Percentiles rank a stretch among this genome's conserved stretches.
Evolutionary conservation across 1,140 invertebrate species (phyloP).

Genomic region (Tetramorium alpestre): DNA sequence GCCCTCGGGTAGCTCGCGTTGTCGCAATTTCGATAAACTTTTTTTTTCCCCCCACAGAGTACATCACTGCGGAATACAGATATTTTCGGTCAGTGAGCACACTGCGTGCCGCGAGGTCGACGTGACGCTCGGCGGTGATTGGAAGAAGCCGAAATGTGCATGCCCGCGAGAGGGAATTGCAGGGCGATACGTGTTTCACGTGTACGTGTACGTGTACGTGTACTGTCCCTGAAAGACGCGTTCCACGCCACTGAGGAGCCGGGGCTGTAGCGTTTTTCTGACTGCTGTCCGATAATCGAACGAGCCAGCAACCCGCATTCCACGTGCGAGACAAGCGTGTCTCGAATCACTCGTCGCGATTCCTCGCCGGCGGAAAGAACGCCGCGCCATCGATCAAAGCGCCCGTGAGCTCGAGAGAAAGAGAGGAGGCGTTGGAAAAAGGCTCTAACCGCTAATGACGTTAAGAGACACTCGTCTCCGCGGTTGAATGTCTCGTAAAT

Average conservation of each 20-base stretch:
- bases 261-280: slow-evolving; percentile 59
- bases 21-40: neutral
- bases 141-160: neutral
- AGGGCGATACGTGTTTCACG: neutral
- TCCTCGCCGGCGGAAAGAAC: slow-evolving; percentile 55
- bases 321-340: slow-evolving; percentile 67
- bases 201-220: neutral
- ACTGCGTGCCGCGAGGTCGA: neutral
- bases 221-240: slow-evolving; percentile 48
- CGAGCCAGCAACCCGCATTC: slow-evolving; percentile 69
- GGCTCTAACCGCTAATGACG: slow-evolving; percentile 66
- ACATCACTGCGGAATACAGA: neutral
- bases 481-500: slow-evolving; percentile 66
- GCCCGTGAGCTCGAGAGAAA: neutral
- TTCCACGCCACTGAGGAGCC: slow-evolving; percentile 48
- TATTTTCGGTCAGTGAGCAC: neutral
- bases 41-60: neutral
- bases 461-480: slow-evolving; percentile 68
- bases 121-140: neutral
- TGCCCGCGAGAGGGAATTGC: neutral
- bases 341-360: slow-evolving; percentile 66
- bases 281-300: slow-evolving; percentile 63
- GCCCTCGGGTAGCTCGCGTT: neutral
- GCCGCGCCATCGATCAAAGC: slow-evolving; percentile 52
- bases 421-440: slow-evolving; percentile 43